phyloP scores from a whole-genome alignment of 53 echinoderm and acorn worm genomes.

The Apostichopus leukothele region DNA sequence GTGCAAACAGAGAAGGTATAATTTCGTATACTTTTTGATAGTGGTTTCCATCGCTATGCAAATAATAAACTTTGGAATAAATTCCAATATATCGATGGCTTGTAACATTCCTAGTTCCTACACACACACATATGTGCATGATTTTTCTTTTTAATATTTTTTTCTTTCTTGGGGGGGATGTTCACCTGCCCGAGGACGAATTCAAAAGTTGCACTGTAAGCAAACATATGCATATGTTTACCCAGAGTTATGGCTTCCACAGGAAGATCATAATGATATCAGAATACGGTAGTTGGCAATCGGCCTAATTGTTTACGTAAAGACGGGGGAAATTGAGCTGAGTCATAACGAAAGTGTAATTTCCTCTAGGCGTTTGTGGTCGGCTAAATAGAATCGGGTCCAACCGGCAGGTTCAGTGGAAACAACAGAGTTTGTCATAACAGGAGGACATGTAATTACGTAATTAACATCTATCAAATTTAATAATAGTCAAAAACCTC shows the following conservation, averaged over 20 bases:
- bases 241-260: neutral
- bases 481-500: neutral
- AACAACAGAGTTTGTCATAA: neutral
- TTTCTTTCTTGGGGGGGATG: too few relatives aligned
- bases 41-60: too few relatives aligned
- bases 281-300: neutral
- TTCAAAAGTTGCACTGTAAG: too few relatives aligned
- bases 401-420: neutral
- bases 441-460: constrained; percentile 3
- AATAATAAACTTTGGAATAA: too few relatives aligned
- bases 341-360: constrained; percentile 20
- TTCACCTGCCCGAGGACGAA: too few relatives aligned
- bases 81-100: too few relatives aligned
- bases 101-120: too few relatives aligned
- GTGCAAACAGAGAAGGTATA: too few relatives aligned
- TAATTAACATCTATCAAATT: neutral
- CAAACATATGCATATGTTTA: neutral
- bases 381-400: neutral
- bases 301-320: constrained; percentile 11
- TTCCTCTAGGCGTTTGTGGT: constrained; percentile 10
- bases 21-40: too few relatives aligned
- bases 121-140: too few relatives aligned
- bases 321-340: constrained; percentile 21
- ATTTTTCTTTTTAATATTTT: too few relatives aligned
- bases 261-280: constrained; percentile 17